Conservation (phyloP, 2,113 vertebrate species). For the Pseudorhombus dupliciocellatus region DNA sequence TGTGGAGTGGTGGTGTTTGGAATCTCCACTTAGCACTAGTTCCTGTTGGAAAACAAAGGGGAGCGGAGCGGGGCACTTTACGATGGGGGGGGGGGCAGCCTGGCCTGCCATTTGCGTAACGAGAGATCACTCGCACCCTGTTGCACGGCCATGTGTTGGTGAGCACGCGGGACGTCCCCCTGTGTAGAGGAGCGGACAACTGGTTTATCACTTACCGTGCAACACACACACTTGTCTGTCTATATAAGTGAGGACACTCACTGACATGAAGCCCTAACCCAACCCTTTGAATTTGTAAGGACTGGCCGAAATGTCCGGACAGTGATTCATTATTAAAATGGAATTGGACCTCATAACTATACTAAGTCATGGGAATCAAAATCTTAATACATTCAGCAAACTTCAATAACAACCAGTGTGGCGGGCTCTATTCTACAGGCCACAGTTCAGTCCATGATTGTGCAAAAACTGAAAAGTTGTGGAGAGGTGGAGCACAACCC, state of each 20-base stretch:
- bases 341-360: too few relatives aligned
- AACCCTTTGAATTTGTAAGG: too few relatives aligned
- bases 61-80: constrained; percentile 59
- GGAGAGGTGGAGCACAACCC: too few relatives aligned
- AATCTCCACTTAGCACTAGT: constrained; percentile 70
- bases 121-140: constrained; percentile 68
- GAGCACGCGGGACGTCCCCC: constrained; percentile 41
- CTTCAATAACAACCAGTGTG: background rate
- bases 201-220: constrained; percentile 38
- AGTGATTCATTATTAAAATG: too few relatives aligned
- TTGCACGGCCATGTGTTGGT: constrained; percentile 71
- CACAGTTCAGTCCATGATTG: too few relatives aligned
- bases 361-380: too few relatives aligned
- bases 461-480: too few relatives aligned
- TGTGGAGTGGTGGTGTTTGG: constrained; percentile 65
- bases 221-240: background rate
- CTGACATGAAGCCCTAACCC: too few relatives aligned
- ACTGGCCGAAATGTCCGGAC: too few relatives aligned
- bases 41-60: constrained; percentile 73
- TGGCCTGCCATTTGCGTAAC: constrained; percentile 74
- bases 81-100: constrained; percentile 56
- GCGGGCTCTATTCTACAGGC: too few relatives aligned
- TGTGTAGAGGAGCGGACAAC: constrained; percentile 29
- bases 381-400: constrained; percentile 2
- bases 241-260: background rate